Base-by-base conservation (phyloP, 2,888 invertebrate species). In the Lapara coniferarum region DNA sequence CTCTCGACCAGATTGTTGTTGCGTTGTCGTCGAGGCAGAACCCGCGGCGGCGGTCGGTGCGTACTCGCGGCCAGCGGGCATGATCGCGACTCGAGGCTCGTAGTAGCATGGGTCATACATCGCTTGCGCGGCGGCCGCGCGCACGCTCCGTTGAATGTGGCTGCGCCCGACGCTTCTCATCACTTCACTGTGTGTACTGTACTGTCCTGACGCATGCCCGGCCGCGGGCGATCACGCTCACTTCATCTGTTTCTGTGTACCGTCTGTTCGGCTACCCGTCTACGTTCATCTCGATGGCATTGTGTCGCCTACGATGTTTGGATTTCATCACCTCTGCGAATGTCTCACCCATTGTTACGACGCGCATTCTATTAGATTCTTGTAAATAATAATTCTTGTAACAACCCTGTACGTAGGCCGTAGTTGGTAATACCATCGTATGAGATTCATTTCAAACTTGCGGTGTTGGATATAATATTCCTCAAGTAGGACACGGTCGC, bases 71-170 rank as follows among this genome's bases (percentile, higher is more conserved):
- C 46, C 67, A 66, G 67, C 71, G 71, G 71, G 72, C 75, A 57
- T 57, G 58, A 66, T 57, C 51, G 72, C 59, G 59, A 46, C 59
- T 68, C 82, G 82, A 84, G 87, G 85, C 89, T 81, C 85, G 91
- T 92, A 92, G 92, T 92, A 92, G 93, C 93, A 93, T 93, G 93
- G 91, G 93, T 92, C 92, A 92, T 90, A 91, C 91, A 91, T 92
- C 88, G 92, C 92, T 92, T 92, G 92, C 90, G 91, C 92, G 89
- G 89, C 90, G 91, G 90, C 92, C 92, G 91, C 89, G 90, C 91
- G 90, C 91, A 89, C 92, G 91, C 92, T 89, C 90, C 92, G 92
- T 91, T 93, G 86, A 89, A 92, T 93, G 93, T 93, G 93, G 92
- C 93, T 93, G 93, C 91, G 92, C 92, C 93, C 93, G 92, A 92